phyloP scores from a whole-genome alignment of 2,888 invertebrate genomes.

The Brachyptera risi region DNA sequence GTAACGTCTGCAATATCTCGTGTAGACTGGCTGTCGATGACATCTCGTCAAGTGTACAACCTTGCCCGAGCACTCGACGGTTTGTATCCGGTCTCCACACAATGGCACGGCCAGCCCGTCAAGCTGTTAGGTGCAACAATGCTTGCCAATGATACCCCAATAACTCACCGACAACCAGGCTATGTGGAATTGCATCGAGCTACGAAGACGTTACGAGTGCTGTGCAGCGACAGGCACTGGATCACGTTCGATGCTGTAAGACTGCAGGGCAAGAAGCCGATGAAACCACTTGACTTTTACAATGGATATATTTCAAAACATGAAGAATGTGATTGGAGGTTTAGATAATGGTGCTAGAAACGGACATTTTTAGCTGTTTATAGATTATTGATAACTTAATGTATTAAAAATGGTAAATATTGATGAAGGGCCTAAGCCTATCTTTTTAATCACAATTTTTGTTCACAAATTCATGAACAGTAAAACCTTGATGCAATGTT shows the following conservation, averaged over 20 bases:
- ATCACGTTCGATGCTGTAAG: conserved; percentile 62
- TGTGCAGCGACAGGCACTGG: conserved; percentile 61
- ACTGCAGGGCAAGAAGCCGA: conserved; percentile 63
- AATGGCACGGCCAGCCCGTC: conserved; percentile 55
- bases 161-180: conserved; percentile 48
- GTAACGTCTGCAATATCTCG: conserved; percentile 56
- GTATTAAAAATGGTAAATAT: too few relatives aligned
- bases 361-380: background rate
- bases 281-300: conserved; percentile 76
- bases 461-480: too few relatives aligned
- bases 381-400: background rate
- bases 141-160: conserved; percentile 32
- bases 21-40: conserved; percentile 63
- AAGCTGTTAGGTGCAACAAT: conserved; percentile 60
- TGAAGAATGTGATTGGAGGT: conserved; percentile 43
- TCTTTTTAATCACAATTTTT: too few relatives aligned
- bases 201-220: conserved; percentile 56
- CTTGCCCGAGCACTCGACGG: conserved; percentile 65
- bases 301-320: conserved; percentile 76
- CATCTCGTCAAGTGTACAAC: conserved; percentile 62
- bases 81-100: conserved; percentile 58
- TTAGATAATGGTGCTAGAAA: conserved; percentile 41
- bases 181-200: conserved; percentile 55
- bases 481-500: too few relatives aligned
- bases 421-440: too few relatives aligned